Evolutionary conservation across 2,113 vertebrate genomes (phyloP), one percentile per base, ranked within the genome.

Genomic region (Bufo bufo): DNA sequence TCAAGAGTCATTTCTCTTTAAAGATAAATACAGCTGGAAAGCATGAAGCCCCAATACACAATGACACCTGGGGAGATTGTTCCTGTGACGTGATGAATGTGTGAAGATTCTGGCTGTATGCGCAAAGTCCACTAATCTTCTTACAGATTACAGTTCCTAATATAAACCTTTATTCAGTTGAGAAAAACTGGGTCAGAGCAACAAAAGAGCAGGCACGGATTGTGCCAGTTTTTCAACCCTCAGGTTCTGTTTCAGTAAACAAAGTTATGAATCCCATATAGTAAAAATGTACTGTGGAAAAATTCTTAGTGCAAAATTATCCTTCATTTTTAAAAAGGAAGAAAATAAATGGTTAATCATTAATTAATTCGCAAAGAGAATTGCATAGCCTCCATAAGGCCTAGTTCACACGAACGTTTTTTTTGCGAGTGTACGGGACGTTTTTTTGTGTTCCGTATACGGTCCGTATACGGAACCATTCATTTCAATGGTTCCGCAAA

Each of bases 91-190:
- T 0, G 52, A 11, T 75, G 10, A 58, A 59, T n/a, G 43, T 0
- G 49, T 23, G 86, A 71, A 87, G 89, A 78, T 16, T 1, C 5
- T 58, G 61, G 16, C 85, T 56, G 87, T 52, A n/a, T 56, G 71
- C 66, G 85, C 0, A 65, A 86, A 90, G 83, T 33, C 83, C 87
- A 23, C 47, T 65, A 54, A 86, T 58, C 82, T 85, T 72, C 4
- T 77, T 87, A 43, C 82, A 85, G 56, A 89, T 52, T 78, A 11
- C 86, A 79, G 83, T 69, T 91, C 92, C 90, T 82, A 89, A 91
- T 88, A 90, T 79, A 91, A 91, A 89, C 82, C 61, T 56, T 19
- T 75, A 90, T 87, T 90, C 85, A 69, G 1, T 4, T 8, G 58
- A 69, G 11, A 66, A 71, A 0, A 5, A 0, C 52, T 0, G 86